These are phyloP conservation scores for Oplegnathus fasciatus DNA, from an alignment of 2,113 vertebrate genomes.

Conservation along the genomic window DNA sequence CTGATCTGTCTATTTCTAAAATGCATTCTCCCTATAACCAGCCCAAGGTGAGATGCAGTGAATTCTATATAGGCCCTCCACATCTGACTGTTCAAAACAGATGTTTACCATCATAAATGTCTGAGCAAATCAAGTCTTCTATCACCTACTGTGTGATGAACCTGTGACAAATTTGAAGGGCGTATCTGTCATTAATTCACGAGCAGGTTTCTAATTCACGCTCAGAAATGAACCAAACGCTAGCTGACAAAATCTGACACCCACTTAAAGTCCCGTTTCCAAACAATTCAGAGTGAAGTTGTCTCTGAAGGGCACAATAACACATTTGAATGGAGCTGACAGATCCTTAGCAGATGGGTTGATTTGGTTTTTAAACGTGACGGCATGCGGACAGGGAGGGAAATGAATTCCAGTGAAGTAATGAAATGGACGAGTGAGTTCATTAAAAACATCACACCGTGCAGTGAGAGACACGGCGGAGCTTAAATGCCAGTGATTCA, in stretches of 20 bases:
- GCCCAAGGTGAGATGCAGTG: constrained; percentile 55
- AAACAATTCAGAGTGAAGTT: constrained; percentile 59
- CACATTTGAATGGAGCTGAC: constrained; percentile 72
- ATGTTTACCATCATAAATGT: constrained; percentile 53
- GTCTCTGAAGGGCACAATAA: constrained; percentile 55
- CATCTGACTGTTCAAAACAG: constrained; percentile 45
- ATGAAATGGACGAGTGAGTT: constrained; percentile 47
- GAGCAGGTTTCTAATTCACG: constrained; percentile 34
- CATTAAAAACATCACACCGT: constrained; percentile 39
- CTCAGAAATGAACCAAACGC: constrained; percentile 37
- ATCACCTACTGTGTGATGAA: constrained; percentile 41
- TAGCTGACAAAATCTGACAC: constrained; percentile 47
- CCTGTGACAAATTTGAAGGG: constrained; percentile 33
- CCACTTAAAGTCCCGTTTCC: constrained; percentile 50
- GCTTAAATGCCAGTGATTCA: constrained; percentile 13
- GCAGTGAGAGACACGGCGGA: constrained; percentile 23
- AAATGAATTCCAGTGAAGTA: constrained; percentile 43
- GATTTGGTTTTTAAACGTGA: constrained; percentile 54
- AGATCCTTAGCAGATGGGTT: constrained; percentile 74
- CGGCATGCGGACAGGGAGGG: constrained; percentile 59
- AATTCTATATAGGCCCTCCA: constrained; percentile 49
- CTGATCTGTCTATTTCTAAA: constrained; percentile 8
- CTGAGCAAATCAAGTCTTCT: constrained; percentile 44
- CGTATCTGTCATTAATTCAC: constrained; percentile 40
- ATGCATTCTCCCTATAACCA: constrained; percentile 31